Evolutionary conservation across 2,797 vertebrate species (phyloP).

Genomic region (Cirrhinus molitorella): DNA sequence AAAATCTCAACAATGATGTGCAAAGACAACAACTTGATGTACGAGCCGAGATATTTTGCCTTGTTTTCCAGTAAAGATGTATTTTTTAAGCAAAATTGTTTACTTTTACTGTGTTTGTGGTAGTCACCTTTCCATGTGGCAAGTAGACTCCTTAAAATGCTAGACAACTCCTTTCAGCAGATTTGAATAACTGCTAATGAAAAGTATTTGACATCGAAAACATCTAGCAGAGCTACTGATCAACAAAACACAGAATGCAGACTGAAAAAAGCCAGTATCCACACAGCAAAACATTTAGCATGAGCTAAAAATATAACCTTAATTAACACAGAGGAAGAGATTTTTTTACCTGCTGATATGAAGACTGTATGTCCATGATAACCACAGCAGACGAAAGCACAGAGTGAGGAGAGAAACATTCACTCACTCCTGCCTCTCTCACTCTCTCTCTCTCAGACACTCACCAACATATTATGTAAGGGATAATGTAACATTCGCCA

Average conservation of each 20-base stretch:
- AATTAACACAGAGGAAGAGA: slow-evolving; percentile 4
- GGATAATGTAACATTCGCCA: background rate
- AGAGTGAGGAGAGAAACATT: slow-evolving; percentile 10
- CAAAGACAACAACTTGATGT: background rate
- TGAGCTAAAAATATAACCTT: background rate
- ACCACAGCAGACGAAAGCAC: background rate
- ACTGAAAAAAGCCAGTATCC: background rate
- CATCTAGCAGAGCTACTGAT: background rate
- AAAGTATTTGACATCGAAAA: background rate
- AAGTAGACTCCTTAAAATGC: background rate
- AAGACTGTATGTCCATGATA: slow-evolving; percentile 8
- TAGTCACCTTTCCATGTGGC: background rate
- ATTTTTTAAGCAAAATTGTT: background rate
- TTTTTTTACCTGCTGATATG: slow-evolving; percentile 27
- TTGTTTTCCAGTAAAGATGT: background rate
- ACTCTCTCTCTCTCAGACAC: slow-evolving; percentile 2
- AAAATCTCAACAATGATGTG: background rate
- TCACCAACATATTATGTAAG: slow-evolving; percentile 33
- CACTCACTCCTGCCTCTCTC: background rate
- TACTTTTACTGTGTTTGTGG: background rate
- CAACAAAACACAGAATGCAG: background rate
- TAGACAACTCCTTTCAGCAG: background rate
- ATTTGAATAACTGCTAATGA: background rate
- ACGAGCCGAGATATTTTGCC: background rate
- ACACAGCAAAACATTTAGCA: background rate